Percentiles rank a stretch among this genome's conserved stretches.
Conservation (phyloP, 2,888 invertebrate genomes). For the Callimorpha dominula region DNA sequence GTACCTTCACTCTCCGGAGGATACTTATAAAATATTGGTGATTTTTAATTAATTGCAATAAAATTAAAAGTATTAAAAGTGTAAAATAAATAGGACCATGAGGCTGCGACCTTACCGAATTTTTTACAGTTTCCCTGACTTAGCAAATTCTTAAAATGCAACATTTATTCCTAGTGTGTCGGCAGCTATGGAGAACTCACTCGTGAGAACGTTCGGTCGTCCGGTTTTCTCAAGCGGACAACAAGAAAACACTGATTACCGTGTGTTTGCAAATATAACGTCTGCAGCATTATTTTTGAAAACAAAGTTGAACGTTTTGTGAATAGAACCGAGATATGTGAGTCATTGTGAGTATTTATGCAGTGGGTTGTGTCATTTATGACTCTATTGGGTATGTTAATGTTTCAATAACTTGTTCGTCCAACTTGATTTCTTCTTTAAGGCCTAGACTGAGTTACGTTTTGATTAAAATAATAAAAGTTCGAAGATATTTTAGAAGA, state of each 20-base stretch:
- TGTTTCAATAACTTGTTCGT: not conserved
- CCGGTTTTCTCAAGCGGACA: conserved; percentile 73
- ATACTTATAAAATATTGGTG: too few relatives aligned
- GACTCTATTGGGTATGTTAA: conserved; percentile 15
- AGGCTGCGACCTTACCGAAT: not conserved
- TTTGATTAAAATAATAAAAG: too few relatives aligned
- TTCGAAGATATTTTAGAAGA: too few relatives aligned
- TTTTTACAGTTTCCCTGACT: not conserved
- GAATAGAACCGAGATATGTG: conserved; percentile 33
- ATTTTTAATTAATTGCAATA: too few relatives aligned
- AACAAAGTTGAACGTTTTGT: conserved; percentile 49
- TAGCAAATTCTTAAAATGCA: not conserved
- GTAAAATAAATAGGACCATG: not conserved
- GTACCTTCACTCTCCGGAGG: too few relatives aligned
- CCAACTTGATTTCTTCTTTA: not conserved
- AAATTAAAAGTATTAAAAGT: too few relatives aligned
- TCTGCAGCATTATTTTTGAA: conserved; percentile 58
- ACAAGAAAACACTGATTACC: conserved; percentile 63
- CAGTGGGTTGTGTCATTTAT: conserved; percentile 6
- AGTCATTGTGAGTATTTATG: conserved; percentile 6
- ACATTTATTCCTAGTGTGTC: conserved; percentile 42
- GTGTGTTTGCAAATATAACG: conserved; percentile 75
- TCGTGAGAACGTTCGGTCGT: conserved; percentile 73
- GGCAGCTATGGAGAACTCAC: conserved; percentile 59
- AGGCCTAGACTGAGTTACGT: not conserved